A percentile compares a stretch with the other conserved stretches of the same genome.
Conservation (phyloP, 2,888 invertebrate species). For the Cheilosia grossa region DNA sequence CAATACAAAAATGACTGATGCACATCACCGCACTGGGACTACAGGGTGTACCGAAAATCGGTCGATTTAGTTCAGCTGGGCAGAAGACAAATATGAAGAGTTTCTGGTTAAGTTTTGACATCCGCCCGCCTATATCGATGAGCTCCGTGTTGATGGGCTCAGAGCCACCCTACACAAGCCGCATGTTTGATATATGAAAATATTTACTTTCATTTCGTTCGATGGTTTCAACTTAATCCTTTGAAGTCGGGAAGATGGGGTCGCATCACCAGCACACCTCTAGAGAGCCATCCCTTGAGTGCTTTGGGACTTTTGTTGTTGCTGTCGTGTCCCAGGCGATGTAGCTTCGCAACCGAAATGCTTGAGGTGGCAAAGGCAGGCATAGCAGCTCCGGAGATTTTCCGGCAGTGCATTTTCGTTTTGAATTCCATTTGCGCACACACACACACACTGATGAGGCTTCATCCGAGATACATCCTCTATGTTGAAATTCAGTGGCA, state of each 20-base stretch:
- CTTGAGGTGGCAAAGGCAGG: conserved; percentile 37
- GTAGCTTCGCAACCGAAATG: conserved; percentile 36
- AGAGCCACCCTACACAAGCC: conserved; percentile 9
- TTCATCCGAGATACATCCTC: conserved; percentile 47
- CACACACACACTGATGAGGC: neutral
- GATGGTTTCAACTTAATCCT: conserved; percentile 59
- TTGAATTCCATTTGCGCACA: conserved; percentile 55
- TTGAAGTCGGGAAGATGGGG: conserved; percentile 25
- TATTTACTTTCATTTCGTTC: conserved; percentile 65
- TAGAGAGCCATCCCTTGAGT: conserved; percentile 39
- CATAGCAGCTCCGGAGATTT: conserved; percentile 30
- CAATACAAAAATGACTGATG: conserved; percentile 12
- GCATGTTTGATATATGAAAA: conserved; percentile 45
- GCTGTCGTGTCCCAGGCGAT: neutral
- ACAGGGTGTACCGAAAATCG: conserved; percentile 25
- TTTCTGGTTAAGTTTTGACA: conserved; percentile 6
- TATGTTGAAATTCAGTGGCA: conserved; percentile 68
- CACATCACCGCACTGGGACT: neutral
- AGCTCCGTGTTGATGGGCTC: conserved; percentile 34
- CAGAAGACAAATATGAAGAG: conserved; percentile 12
- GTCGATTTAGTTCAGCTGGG: conserved; percentile 6
- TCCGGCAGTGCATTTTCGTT: conserved; percentile 53
- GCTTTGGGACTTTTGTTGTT: conserved; percentile 45
- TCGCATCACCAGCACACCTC: neutral
- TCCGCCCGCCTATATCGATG: conserved; percentile 21